phyloP scores from a whole-genome alignment of 1,140 invertebrate genomes.

The Arion vulgaris region DNA sequence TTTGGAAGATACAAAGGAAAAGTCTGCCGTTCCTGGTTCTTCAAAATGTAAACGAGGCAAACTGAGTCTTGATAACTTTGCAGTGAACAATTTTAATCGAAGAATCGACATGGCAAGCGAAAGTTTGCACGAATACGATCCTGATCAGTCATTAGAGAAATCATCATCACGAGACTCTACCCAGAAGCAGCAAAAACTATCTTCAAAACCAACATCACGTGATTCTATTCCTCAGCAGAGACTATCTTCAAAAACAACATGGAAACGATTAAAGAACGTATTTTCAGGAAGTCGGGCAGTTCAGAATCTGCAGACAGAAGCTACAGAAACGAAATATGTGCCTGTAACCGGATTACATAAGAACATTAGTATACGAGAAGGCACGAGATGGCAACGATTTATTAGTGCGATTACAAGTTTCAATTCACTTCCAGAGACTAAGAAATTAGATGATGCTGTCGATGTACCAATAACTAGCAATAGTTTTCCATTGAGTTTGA shows the following conservation, averaged over 20 bases:
- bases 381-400: slow-evolving; percentile 21
- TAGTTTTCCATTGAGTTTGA: slow-evolving; percentile 10
- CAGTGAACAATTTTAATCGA: slow-evolving; percentile 23
- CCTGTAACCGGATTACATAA: background rate
- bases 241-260: background rate
- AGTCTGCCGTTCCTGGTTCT: background rate
- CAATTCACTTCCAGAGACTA: slow-evolving; percentile 23
- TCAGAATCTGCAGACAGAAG: background rate
- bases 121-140: background rate
- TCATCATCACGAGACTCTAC: background rate
- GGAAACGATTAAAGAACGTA: slow-evolving; percentile 31
- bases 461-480: background rate
- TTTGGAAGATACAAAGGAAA: background rate
- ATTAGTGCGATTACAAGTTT: slow-evolving; percentile 28
- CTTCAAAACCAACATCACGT: background rate
- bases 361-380: background rate
- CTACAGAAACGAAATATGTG: background rate
- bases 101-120: slow-evolving; percentile 23
- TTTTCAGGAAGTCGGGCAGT: slow-evolving; percentile 20
- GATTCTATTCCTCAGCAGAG: background rate
- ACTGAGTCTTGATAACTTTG: slow-evolving; percentile 24
- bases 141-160: slow-evolving; percentile 1
- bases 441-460: background rate
- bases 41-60: background rate
- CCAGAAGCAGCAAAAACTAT: background rate